Conservation (phyloP, 1,140 invertebrate genomes). For the Delia radicum region DNA sequence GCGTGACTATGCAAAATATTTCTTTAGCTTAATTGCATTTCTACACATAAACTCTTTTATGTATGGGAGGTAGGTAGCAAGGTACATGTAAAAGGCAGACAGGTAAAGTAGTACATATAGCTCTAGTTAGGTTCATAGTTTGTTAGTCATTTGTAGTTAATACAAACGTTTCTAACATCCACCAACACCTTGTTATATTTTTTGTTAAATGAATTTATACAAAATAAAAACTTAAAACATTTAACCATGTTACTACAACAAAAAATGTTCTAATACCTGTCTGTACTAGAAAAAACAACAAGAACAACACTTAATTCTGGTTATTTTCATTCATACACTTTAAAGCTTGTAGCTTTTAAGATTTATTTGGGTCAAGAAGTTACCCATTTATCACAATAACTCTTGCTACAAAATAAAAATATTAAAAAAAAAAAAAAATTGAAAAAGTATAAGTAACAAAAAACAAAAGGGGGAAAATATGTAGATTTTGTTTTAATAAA, state of each 20-base stretch:
- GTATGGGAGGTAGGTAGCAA: neutral
- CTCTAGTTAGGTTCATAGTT: neutral
- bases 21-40: slow-evolving; percentile 23
- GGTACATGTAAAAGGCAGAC: neutral
- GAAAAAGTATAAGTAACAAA: no score
- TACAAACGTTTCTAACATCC: neutral
- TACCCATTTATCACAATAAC: slow-evolving; percentile 22
- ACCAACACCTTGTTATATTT: neutral
- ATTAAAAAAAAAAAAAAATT: neutral
- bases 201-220: neutral
- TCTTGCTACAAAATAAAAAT: neutral
- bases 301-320: neutral
- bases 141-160: neutral
- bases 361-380: slow-evolving; percentile 23
- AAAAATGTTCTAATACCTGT: neutral
- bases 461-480: no score
- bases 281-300: neutral
- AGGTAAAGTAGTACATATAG: neutral
- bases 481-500: no score
- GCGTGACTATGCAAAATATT: slow-evolving; percentile 24
- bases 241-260: neutral
- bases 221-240: neutral
- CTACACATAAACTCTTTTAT: neutral
- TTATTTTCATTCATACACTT: neutral
- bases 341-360: neutral